Conservation (phyloP, 2,888 invertebrate genomes). For the Adelphocoris suturalis region DNA sequence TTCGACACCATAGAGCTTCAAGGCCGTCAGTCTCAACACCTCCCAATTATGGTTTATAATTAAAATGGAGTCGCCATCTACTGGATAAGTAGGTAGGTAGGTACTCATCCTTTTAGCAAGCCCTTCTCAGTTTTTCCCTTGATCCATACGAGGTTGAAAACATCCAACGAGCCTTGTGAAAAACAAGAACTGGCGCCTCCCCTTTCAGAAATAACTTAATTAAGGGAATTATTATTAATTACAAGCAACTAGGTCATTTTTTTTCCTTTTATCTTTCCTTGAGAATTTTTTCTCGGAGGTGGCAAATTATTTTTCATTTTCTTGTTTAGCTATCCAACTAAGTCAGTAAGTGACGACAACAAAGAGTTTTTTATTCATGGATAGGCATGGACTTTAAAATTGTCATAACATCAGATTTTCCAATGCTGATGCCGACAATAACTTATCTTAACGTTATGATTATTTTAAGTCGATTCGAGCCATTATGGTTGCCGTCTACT, state of each 20-base stretch:
- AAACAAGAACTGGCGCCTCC: neutral
- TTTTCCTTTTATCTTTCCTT: neutral
- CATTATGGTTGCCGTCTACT: too few species aligned
- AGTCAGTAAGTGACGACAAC: too few species aligned
- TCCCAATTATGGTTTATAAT: conserved; percentile 2
- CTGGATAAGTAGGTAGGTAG: too few species aligned
- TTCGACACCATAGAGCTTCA: too few species aligned
- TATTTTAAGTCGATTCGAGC: too few species aligned
- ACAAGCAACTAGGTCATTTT: neutral
- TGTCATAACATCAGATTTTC: too few species aligned
- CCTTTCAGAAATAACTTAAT: conserved; percentile 14
- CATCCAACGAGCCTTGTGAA: conserved; percentile 7
- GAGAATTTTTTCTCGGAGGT: neutral
- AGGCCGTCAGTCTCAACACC: neutral
- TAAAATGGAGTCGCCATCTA: neutral
- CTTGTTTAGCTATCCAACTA: neutral
- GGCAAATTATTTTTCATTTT: neutral
- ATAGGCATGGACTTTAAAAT: too few species aligned
- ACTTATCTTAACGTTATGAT: too few species aligned
- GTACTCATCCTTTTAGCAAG: neutral
- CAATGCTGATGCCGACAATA: too few species aligned
- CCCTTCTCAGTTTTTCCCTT: neutral
- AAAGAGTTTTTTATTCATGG: too few species aligned
- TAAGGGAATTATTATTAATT: conserved; percentile 33
- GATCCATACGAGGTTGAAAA: conserved; percentile 3